phyloP scores from a whole-genome alignment of 1,140 invertebrate genomes.

The Drosophila subpulchrella region DNA sequence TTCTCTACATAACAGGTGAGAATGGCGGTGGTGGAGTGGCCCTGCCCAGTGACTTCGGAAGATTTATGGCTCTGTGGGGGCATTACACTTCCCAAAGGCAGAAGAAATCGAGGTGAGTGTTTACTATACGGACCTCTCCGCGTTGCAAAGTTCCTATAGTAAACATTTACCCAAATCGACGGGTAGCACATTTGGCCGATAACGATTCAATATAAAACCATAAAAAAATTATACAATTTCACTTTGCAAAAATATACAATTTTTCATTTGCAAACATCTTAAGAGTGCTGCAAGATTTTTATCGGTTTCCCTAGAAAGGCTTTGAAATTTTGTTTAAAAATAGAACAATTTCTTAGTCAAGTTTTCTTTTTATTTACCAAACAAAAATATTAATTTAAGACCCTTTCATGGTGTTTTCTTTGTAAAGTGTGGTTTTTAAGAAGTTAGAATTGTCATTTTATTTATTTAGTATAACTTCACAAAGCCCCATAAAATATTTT shows the following conservation, averaged over 20 bases:
- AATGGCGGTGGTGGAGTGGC: not conserved
- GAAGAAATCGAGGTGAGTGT: conserved; percentile 3
- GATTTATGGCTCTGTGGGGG: conserved; percentile 22
- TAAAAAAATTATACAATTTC: conserved; percentile 30
- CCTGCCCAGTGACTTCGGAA: conserved; percentile 26
- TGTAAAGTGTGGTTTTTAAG: no score
- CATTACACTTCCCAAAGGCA: conserved; percentile 2
- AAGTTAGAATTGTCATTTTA: no score
- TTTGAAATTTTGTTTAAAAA: conserved; percentile 6
- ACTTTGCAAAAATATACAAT: conserved; percentile 13
- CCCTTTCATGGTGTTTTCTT: no score
- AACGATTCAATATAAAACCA: conserved; percentile 19
- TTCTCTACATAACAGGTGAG: conserved; percentile 88
- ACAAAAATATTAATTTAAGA: no score
- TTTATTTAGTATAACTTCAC: no score
- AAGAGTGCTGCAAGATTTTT: not conserved
- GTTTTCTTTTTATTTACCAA: not conserved
- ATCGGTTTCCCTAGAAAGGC: conserved; percentile 7
- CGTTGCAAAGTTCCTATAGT: conserved; percentile 25
- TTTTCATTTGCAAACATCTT: conserved; percentile 25
- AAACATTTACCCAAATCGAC: conserved; percentile 23
- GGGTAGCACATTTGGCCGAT: conserved; percentile 6
- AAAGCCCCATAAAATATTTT: no score
- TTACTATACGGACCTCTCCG: conserved; percentile 15
- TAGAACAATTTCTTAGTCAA: no score